Percentiles rank a stretch among this genome's conserved stretches.
phyloP scores from a whole-genome alignment of 2,113 vertebrate species.

The Pomatorhinus ruficollis region DNA sequence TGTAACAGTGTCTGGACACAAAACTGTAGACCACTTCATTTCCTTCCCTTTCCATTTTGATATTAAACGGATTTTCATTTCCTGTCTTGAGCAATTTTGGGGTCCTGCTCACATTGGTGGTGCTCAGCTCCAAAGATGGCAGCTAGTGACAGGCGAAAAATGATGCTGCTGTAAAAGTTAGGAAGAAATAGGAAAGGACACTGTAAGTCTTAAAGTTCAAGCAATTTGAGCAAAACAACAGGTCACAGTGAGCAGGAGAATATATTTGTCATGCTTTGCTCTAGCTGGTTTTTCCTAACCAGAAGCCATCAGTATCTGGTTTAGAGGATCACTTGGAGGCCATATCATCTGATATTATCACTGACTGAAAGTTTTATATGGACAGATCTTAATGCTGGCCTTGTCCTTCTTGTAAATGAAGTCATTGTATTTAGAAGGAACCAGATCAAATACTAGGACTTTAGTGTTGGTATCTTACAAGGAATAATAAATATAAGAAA shows the following conservation, averaged over 20 bases:
- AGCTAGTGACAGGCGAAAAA: neutral
- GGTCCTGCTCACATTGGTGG: neutral
- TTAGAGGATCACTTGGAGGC: neutral
- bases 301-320: neutral
- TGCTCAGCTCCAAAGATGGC: neutral
- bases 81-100: neutral
- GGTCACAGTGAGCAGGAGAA: neutral
- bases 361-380: neutral
- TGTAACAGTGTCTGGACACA: neutral
- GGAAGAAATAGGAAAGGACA: neutral
- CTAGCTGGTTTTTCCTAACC: neutral
- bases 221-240: neutral
- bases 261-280: neutral
- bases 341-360: neutral
- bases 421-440: neutral
- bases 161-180: neutral
- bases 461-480: neutral
- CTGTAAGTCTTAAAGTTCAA: neutral
- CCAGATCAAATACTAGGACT: neutral
- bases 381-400: neutral
- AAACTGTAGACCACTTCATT: neutral
- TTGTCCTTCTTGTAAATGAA: neutral
- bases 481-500: neutral
- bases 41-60: neutral
- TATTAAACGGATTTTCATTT: neutral